Evolutionary conservation across 2,888 invertebrate genomes (phyloP).

Genomic region (Panzeria rudis): DNA sequence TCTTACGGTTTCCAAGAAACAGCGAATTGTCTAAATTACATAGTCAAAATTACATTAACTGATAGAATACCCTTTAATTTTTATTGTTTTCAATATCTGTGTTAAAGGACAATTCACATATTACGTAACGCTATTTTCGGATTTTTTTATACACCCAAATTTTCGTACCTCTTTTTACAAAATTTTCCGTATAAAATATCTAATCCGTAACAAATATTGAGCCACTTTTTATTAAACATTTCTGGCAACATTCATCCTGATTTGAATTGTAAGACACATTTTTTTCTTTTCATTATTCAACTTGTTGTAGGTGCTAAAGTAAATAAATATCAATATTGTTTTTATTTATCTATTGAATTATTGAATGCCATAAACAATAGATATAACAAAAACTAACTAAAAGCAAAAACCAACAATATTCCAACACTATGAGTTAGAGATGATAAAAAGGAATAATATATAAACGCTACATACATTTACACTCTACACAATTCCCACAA

Average conservation of each 20-base stretch:
- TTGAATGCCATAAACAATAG: slow-evolving; percentile 52
- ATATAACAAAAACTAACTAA: neutral
- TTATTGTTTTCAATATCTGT: too few species aligned
- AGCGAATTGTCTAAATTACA: too few species aligned
- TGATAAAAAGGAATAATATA: neutral
- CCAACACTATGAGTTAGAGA: slow-evolving; percentile 20
- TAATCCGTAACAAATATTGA: neutral
- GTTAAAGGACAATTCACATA: too few species aligned
- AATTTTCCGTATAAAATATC: too few species aligned
- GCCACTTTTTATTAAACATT: neutral
- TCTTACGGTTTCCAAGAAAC: too few species aligned
- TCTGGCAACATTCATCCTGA: neutral
- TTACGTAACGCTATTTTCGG: too few species aligned
- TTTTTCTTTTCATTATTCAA: neutral
- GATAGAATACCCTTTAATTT: too few species aligned
- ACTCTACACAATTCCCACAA: slow-evolving; percentile 38
- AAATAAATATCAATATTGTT: slow-evolving; percentile 62
- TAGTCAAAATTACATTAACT: too few species aligned
- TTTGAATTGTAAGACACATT: neutral
- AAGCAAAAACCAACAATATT: slow-evolving; percentile 41
- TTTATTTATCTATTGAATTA: slow-evolving; percentile 55
- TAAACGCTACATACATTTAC: neutral
- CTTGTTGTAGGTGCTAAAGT: slow-evolving; percentile 31
- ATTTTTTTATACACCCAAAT: too few species aligned
- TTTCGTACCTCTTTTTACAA: too few species aligned